phyloP scores from a whole-genome alignment of 2,888 invertebrate species.

The Eubasilissa splendida region DNA sequence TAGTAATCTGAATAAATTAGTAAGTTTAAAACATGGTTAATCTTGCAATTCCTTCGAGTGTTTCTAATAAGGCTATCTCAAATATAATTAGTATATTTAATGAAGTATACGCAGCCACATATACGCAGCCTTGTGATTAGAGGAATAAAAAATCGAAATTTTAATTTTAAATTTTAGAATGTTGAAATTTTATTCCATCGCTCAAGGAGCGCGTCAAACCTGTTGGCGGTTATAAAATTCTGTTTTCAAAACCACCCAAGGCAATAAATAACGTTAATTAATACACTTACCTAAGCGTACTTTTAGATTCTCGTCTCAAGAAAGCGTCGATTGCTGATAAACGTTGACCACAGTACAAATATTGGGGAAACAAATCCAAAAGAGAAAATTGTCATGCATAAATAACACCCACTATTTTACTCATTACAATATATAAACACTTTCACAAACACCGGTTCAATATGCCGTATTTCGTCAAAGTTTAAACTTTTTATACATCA shows the following conservation, averaged over 20 bases:
- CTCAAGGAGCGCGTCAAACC: slow-evolving; percentile 22
- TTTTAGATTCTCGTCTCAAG: not conserved
- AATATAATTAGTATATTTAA: no score
- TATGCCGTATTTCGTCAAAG: no score
- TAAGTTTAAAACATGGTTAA: no score
- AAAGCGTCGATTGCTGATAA: not conserved
- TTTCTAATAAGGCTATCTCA: no score
- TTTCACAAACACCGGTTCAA: slow-evolving; percentile 11
- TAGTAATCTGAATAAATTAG: no score
- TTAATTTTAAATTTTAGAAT: slow-evolving; percentile 28
- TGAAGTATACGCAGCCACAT: no score
- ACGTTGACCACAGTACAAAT: slow-evolving; percentile 5
- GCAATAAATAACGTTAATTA: not conserved
- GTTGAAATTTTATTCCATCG: slow-evolving; percentile 5
- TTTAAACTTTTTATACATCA: no score
- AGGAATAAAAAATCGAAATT: slow-evolving; percentile 15
- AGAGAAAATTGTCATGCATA: slow-evolving; percentile 37
- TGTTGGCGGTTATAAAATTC: slow-evolving; percentile 14
- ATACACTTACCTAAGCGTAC: slow-evolving; percentile 3
- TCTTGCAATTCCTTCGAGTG: no score
- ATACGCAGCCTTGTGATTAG: slow-evolving; percentile 9
- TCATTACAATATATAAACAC: slow-evolving; percentile 2
- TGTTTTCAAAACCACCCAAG: slow-evolving; percentile 9
- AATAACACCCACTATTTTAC: slow-evolving; percentile 28
- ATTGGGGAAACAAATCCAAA: slow-evolving; percentile 15